phyloP scores from a whole-genome alignment of 2,888 invertebrate species.

The Leucania comma region DNA sequence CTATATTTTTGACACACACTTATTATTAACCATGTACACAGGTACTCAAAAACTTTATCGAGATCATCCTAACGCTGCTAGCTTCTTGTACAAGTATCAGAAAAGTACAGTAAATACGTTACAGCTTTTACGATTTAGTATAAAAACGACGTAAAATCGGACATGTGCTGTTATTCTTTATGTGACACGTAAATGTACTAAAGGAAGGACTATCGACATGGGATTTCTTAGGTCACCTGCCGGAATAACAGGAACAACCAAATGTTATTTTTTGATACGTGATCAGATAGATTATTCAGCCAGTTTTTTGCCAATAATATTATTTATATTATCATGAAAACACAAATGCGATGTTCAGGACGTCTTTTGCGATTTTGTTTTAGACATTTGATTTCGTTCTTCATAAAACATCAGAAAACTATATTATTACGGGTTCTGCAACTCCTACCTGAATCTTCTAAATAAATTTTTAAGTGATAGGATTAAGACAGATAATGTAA shows the following conservation, averaged over 20 bases:
- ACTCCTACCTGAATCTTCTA: too few relatives aligned
- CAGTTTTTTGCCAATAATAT: too few relatives aligned
- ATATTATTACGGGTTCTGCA: too few relatives aligned
- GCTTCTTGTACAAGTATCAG: constrained; percentile 17
- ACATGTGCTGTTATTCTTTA: constrained; percentile 72
- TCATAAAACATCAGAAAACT: too few relatives aligned
- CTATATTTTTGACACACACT: neutral
- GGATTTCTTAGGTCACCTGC: constrained; percentile 45
- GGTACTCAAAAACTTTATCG: constrained; percentile 1
- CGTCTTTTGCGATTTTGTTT: too few relatives aligned
- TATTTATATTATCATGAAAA: too few relatives aligned
- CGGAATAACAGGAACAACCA: neutral
- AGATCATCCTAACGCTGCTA: neutral
- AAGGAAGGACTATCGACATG: constrained; percentile 51
- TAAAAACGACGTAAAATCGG: constrained; percentile 73
- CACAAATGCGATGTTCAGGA: too few relatives aligned
- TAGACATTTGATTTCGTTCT: too few relatives aligned
- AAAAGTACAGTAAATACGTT: constrained; percentile 64
- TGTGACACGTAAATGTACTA: constrained; percentile 62
- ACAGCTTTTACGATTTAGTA: constrained; percentile 74
- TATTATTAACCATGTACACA: neutral
- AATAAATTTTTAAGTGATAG: too few relatives aligned
- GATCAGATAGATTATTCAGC: too few relatives aligned
- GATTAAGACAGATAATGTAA: too few relatives aligned
- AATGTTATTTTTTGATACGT: neutral